A percentile compares a stretch with the other conserved stretches of the same genome.
phyloP scores from a whole-genome alignment of 2,113 vertebrate genomes.

The Cricetomys ansorgei region DNA sequence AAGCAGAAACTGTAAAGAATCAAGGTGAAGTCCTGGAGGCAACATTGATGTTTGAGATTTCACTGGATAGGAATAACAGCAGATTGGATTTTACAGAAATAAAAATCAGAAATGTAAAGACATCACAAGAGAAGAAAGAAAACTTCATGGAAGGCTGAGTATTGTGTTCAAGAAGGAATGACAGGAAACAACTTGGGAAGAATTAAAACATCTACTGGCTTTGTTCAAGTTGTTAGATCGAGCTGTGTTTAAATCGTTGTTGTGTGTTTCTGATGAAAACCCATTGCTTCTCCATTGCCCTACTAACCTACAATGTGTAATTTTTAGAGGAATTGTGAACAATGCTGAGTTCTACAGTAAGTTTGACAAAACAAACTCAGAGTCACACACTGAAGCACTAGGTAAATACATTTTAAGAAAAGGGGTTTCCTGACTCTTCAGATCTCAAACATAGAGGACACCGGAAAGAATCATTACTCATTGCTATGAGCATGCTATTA shows the following conservation, averaged over 20 bases:
- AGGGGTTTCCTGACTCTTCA: not conserved
- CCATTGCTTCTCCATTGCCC: not conserved
- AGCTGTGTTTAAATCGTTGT: not conserved
- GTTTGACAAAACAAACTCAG: not conserved
- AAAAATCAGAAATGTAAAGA: not conserved
- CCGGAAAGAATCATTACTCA: not conserved
- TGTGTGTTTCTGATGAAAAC: not conserved
- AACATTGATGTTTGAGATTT: not conserved
- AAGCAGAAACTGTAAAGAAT: not conserved
- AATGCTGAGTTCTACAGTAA: not conserved
- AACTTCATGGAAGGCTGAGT: not conserved
- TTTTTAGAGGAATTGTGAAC: not conserved
- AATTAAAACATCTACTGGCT: constrained; percentile 6
- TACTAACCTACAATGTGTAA: not conserved
- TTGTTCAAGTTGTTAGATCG: not conserved
- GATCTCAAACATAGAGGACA: not conserved
- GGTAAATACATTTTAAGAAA: not conserved
- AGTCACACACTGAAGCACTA: not conserved
- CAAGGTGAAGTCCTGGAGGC: not conserved
- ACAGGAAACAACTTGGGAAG: not conserved
- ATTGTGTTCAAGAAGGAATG: not conserved
- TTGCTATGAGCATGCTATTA: not conserved
- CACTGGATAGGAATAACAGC: not conserved
- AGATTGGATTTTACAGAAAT: not conserved
- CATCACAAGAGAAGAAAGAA: not conserved